Evolutionary conservation across 2,888 invertebrate species (phyloP).

Genomic region (Galerucella pusilla): DNA sequence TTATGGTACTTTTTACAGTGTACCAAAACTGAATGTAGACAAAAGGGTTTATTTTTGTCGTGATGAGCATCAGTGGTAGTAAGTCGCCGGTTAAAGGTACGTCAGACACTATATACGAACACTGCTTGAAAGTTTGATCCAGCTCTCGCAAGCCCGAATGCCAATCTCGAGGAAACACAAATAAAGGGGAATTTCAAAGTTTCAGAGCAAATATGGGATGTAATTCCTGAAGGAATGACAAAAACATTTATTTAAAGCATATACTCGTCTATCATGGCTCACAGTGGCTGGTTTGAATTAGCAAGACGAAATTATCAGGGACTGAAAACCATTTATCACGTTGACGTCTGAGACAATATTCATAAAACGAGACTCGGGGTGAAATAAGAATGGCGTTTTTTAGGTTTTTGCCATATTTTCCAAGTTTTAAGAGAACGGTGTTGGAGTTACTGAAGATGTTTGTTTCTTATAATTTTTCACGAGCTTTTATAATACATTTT

Average conservation of each 20-base stretch:
- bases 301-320: slow-evolving; percentile 35
- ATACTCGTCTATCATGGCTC: slow-evolving; percentile 38
- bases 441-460: slow-evolving; percentile 7
- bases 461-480: slow-evolving; percentile 20
- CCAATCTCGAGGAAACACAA: slow-evolving; percentile 35
- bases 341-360: slow-evolving; percentile 36
- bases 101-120: slow-evolving; percentile 15
- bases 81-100: slow-evolving; percentile 29
- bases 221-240: slow-evolving; percentile 38
- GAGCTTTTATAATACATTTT: slow-evolving; percentile 3
- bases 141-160: slow-evolving; percentile 30
- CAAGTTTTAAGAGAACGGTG: slow-evolving; percentile 6
- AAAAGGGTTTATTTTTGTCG: not conserved
- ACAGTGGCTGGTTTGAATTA: slow-evolving; percentile 33
- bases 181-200: slow-evolving; percentile 35
- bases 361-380: slow-evolving; percentile 30
- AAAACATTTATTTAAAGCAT: slow-evolving; percentile 41
- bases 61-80: not conserved
- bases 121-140: slow-evolving; percentile 28
- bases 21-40: not conserved
- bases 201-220: slow-evolving; percentile 38
- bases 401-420: slow-evolving; percentile 17
- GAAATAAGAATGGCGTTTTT: slow-evolving; percentile 28
- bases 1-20: not conserved
- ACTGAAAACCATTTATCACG: slow-evolving; percentile 32